Base-by-base conservation (phyloP, 2,888 invertebrate species). In the Lymantria monacha region DNA sequence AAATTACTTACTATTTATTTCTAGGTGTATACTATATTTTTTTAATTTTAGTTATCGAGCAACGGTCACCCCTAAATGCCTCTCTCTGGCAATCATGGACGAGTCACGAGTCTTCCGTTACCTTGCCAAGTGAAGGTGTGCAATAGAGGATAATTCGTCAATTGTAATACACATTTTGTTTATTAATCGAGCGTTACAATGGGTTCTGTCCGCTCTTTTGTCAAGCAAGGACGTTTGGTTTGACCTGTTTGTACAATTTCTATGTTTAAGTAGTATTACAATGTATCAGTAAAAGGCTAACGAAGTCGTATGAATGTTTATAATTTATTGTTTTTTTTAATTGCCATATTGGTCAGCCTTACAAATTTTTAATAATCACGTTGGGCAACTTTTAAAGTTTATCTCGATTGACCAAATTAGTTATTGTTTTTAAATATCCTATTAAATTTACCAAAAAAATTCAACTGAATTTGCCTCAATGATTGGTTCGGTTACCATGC, bases 61-160 rank as follows among this genome's bases (percentile, higher is more conserved):
- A 22, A 22, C 7, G 33, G 33, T 22, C 48, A 48, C 44, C 49
- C 9, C 11, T 9, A 13, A 12, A 15, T 30, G 43, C 44, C 46
- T 47, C 44, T 58, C 53, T 49, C 49, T 42, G 44, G 47, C 60
- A 59, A 56, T 57, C 60, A 55, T 44, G 48, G 45, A 46, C 48
- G 46, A 57, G 63, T 67, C 66, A 66, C 69, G 66, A 63, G 12
- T 55, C 48, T 30, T 30, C 41, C 38, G 44, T 57, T 53, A 56
- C 63, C 63, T 68, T 33, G 49, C 40, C 30, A 30, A 48, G 45
- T 51, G 58, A 69, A 70, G 61, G 63, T 65, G 33, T n/a, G 33
- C 51, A 46, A 44, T 43, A 33, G 10, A 51, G 49, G 52, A 48
- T 42, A 45, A 51, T 53, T 50, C 44, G 50, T 57, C 41, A 41